Evolutionary conservation across 1,140 invertebrate species (phyloP).

Genomic region (Cyphomyrmex costatus): DNA sequence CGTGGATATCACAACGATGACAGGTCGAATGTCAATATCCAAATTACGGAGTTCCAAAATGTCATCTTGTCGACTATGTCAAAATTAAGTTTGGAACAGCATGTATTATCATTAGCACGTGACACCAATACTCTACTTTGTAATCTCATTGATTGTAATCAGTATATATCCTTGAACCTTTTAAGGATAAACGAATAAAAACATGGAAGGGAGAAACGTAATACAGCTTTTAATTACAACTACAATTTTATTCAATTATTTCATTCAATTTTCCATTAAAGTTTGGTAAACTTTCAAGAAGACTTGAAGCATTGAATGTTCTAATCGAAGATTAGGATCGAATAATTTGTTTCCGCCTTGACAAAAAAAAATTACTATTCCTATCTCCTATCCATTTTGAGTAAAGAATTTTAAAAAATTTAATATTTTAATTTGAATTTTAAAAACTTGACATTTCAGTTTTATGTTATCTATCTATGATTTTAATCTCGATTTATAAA

Average conservation of each 20-base stretch:
- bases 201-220: background rate
- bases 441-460: background rate
- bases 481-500: background rate
- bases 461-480: background rate
- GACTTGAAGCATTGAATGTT: constrained; percentile 18
- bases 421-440: no score
- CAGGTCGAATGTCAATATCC: background rate
- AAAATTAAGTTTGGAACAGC: background rate
- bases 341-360: background rate
- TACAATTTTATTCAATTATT: constrained; percentile 25
- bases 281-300: constrained; percentile 29
- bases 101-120: background rate
- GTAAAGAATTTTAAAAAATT: background rate
- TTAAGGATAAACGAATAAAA: background rate
- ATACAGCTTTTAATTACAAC: constrained; percentile 24
- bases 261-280: constrained; percentile 49
- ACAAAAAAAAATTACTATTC: background rate
- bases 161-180: background rate
- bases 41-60: constrained; percentile 6
- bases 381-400: background rate
- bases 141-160: background rate
- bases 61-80: background rate
- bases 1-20: background rate
- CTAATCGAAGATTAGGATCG: background rate
- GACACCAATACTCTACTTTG: background rate